Percentiles rank a stretch among this genome's conserved stretches.
phyloP scores from a whole-genome alignment of 2,888 invertebrate genomes.

The Dolichopus griseipennis region DNA sequence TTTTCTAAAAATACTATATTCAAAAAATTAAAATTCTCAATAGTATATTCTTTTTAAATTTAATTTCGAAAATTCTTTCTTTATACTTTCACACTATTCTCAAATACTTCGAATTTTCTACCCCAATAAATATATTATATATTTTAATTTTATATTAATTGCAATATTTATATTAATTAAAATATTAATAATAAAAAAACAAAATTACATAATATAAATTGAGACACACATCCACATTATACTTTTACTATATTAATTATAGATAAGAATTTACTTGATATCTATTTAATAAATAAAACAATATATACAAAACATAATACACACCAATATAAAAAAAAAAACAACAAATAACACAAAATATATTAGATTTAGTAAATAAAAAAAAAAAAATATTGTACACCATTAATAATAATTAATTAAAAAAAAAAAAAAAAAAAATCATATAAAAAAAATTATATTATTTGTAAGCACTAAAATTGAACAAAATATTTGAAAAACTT shows the following conservation, averaged over 20 bases:
- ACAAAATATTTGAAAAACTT: slow-evolving; percentile 11
- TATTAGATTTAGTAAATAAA: slow-evolving; percentile 21
- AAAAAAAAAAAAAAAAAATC: slow-evolving; percentile 23
- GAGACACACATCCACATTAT: slow-evolving; percentile 3
- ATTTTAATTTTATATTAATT: too few species aligned
- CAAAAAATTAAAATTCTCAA: too few species aligned
- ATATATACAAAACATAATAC: neutral
- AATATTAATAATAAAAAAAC: neutral
- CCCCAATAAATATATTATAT: too few species aligned
- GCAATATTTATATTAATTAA: too few species aligned
- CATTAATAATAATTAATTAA: slow-evolving; percentile 11
- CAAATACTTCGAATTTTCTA: too few species aligned
- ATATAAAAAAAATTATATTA: slow-evolving; percentile 22
- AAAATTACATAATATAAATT: neutral
- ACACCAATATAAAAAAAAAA: slow-evolving; percentile 11
- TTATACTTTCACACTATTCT: too few species aligned
- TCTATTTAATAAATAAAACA: neutral
- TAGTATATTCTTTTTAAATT: too few species aligned
- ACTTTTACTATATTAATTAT: neutral
- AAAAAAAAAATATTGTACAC: slow-evolving; percentile 19
- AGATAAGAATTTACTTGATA: neutral
- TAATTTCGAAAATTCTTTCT: too few species aligned
- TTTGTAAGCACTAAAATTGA: neutral
- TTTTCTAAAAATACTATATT: too few species aligned
- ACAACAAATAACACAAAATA: slow-evolving; percentile 20